These are phyloP conservation scores for Bubo scandiacus DNA, from an alignment of 2,113 vertebrate genomes.

Conservation along the genomic window DNA sequence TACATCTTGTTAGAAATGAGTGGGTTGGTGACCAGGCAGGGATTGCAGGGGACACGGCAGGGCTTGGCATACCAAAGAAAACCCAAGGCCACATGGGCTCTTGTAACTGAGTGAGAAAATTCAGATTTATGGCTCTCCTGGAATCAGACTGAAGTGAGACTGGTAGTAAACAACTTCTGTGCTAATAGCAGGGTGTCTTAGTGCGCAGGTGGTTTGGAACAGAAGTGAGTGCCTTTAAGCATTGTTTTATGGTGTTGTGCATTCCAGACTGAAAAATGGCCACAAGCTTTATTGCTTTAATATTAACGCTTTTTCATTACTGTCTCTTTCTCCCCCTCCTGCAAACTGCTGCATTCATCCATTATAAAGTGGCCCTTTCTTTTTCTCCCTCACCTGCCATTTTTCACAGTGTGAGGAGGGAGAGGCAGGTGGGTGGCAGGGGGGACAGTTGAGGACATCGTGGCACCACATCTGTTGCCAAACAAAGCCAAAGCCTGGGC, in stretches of 20 bases:
- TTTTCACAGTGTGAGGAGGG: neutral
- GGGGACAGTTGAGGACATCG: neutral
- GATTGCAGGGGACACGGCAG: neutral
- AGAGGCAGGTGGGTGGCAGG: neutral
- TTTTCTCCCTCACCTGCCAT: neutral
- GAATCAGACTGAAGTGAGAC: constrained; percentile 23
- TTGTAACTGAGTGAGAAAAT: neutral
- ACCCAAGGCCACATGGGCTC: neutral
- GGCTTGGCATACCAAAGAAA: neutral
- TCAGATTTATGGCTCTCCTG: constrained; percentile 2
- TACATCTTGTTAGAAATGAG: neutral
- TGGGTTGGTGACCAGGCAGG: neutral
- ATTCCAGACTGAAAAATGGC: constrained; percentile 50
- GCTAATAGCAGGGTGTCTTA: constrained; percentile 53
- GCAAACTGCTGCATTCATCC: constrained; percentile 1
- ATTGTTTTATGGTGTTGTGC: neutral
- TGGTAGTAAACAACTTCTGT: constrained; percentile 60
- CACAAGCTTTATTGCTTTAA: constrained; percentile 41
- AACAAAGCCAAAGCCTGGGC: neutral
- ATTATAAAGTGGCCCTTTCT: neutral
- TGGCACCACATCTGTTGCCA: neutral
- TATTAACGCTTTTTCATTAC: constrained; percentile 6
- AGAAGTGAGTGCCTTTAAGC: constrained; percentile 41
- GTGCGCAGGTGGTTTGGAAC: constrained; percentile 42
- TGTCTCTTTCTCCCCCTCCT: neutral